Percentiles rank a stretch among this genome's conserved stretches.
phyloP scores from a whole-genome alignment of 2,113 vertebrate genomes.

The Struthio camelus region DNA sequence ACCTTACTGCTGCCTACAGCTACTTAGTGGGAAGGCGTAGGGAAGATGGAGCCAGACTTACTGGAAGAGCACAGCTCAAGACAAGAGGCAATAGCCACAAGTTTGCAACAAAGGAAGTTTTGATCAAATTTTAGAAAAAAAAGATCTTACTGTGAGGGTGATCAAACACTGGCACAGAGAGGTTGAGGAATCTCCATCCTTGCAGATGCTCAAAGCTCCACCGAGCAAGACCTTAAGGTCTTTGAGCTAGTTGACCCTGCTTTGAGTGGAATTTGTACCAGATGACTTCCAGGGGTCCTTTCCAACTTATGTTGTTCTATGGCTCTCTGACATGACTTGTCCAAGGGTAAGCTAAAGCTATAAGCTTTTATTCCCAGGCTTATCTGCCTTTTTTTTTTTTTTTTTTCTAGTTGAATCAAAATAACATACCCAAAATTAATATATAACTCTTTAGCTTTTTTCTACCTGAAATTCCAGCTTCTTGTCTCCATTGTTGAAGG shows the following conservation, averaged over 20 bases:
- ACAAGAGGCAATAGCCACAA: background rate
- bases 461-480: background rate
- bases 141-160: background rate
- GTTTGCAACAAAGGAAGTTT: background rate
- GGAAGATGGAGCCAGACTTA: background rate
- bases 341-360: background rate
- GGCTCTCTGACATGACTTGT: background rate
- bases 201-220: background rate
- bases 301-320: background rate
- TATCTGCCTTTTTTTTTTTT: background rate
- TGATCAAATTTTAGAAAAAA: background rate
- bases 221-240: background rate
- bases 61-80: background rate
- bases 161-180: background rate
- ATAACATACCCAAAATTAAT: background rate
- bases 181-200: background rate
- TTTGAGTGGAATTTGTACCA: background rate
- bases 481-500: background rate
- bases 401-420: background rate
- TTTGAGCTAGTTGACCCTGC: background rate
- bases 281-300: background rate
- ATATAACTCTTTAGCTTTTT: background rate
- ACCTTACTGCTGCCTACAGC: background rate
- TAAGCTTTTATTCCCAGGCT: background rate
- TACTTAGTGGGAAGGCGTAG: background rate